Evolutionary conservation across 2,888 invertebrate genomes (phyloP).

Genomic region (Kryphioiulus occultus): DNA sequence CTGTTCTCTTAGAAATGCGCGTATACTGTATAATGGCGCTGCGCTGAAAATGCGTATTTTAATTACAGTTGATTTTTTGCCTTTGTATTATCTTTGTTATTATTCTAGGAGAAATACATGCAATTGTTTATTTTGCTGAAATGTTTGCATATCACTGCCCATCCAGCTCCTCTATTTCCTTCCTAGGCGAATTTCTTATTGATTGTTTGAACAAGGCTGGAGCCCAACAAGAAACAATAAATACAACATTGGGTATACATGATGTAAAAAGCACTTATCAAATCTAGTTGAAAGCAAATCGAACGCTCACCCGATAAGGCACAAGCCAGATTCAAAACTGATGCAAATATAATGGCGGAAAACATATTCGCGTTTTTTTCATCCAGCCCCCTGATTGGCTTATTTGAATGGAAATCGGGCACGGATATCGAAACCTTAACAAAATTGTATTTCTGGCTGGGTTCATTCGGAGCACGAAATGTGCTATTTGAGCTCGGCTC

Average conservation of each 20-base stretch:
- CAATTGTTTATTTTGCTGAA: not conserved
- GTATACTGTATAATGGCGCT: no score
- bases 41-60: not conserved
- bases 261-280: not conserved
- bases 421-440: constrained; percentile 15
- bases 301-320: not conserved
- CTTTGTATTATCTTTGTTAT: not conserved
- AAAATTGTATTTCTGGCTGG: not conserved
- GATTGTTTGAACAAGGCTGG: not conserved
- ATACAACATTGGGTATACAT: not conserved
- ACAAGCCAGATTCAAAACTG: not conserved
- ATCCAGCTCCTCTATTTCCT: not conserved
- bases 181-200: not conserved
- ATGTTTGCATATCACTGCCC: not conserved
- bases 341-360: not conserved
- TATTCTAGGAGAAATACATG: not conserved
- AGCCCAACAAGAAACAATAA: not conserved
- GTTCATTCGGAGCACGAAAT: not conserved
- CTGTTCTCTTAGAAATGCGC: not conserved
- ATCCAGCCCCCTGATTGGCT: not conserved
- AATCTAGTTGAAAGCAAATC: not conserved
- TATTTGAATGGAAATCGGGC: constrained; percentile 32
- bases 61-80: not conserved
- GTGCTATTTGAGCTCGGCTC: constrained; percentile 27
- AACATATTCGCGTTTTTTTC: not conserved